These are phyloP conservation scores for Dolichoris vasculosae DNA, from an alignment of 1,140 invertebrate genomes.

Conservation along the genomic window DNA sequence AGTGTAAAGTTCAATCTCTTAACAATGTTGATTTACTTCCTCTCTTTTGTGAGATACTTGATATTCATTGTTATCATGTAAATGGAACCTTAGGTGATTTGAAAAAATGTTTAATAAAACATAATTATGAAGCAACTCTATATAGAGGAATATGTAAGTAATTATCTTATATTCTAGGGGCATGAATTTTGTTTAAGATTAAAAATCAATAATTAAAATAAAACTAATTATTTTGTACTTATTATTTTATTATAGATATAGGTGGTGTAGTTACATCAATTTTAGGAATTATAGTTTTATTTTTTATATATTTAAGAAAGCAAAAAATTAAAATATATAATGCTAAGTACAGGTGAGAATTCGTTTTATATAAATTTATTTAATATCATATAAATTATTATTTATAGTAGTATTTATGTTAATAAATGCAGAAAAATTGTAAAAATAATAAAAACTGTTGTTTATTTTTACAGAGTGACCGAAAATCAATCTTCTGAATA, in stretches of 20 bases:
- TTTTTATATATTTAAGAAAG: slow-evolving; percentile 41
- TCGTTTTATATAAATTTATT: too few species aligned
- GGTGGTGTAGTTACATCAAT: slow-evolving; percentile 42
- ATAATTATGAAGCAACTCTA: slow-evolving; percentile 45
- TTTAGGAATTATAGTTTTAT: slow-evolving; percentile 43
- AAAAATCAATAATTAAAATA: too few species aligned
- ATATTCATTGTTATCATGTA: slow-evolving; percentile 71
- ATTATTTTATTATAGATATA: slow-evolving; percentile 40
- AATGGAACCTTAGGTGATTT: slow-evolving; percentile 73
- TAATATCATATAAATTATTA: too few species aligned
- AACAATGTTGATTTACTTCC: slow-evolving; percentile 80
- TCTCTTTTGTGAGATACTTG: slow-evolving; percentile 79
- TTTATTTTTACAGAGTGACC: too few species aligned
- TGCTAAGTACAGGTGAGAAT: slow-evolving; percentile 36
- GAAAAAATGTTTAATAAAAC: slow-evolving; percentile 60
- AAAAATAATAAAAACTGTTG: too few species aligned
- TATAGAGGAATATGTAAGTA: slow-evolving; percentile 57
- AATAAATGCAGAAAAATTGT: too few species aligned
- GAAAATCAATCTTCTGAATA: neutral
- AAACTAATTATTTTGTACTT: slow-evolving; percentile 17
- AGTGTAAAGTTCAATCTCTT: slow-evolving; percentile 76
- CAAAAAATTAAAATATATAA: slow-evolving; percentile 2
- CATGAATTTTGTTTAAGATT: neutral
- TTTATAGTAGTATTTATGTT: too few species aligned
- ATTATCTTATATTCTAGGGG: neutral